These are phyloP conservation scores for Dryas iulia DNA, from an alignment of 1,140 invertebrate genomes.

Conservation along the genomic window DNA sequence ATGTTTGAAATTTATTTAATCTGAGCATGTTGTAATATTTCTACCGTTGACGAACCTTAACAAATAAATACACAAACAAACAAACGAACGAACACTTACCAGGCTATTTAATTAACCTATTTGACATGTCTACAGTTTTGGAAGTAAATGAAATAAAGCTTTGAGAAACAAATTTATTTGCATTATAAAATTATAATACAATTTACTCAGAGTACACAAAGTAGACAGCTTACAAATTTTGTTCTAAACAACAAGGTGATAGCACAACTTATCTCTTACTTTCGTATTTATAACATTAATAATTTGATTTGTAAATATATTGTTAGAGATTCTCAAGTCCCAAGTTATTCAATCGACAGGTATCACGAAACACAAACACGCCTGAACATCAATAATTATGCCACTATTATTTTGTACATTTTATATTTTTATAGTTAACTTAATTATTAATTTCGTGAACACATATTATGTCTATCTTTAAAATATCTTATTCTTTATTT, in stretches of 20 bases:
- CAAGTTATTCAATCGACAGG: background rate
- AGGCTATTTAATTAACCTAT: too few relatives aligned
- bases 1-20: too few relatives aligned
- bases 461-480: background rate
- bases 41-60: too few relatives aligned
- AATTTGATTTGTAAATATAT: background rate
- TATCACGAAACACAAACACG: background rate
- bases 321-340: background rate
- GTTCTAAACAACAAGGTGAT: background rate
- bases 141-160: too few relatives aligned
- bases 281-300: background rate
- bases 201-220: background rate
- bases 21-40: too few relatives aligned
- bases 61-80: too few relatives aligned
- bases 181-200: background rate
- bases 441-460: background rate
- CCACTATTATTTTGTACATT: background rate
- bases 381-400: background rate
- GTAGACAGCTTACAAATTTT: background rate
- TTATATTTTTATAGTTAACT: background rate
- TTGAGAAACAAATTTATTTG: background rate
- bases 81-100: too few relatives aligned
- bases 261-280: background rate
- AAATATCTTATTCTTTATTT: background rate
- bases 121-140: too few relatives aligned